These are phyloP conservation scores for Fundulus diaphanus DNA, from an alignment of 2,797 vertebrate species.

Conservation along the genomic window DNA sequence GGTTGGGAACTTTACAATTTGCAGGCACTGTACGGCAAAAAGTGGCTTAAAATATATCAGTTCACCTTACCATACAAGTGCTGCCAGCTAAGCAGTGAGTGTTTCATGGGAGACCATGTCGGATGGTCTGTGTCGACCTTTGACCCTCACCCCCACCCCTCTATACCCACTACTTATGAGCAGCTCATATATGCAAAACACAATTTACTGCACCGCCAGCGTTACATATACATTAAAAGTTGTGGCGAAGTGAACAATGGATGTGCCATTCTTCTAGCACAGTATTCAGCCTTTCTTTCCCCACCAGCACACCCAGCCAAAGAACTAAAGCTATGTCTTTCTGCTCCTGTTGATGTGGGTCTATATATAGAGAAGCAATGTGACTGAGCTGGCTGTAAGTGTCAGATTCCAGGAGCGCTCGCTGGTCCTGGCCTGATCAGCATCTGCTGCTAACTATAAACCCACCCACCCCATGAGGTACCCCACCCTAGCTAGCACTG, in stretches of 20 bases:
- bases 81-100: slow-evolving; percentile 20
- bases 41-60: slow-evolving; percentile 33
- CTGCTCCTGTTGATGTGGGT: slow-evolving; percentile 76
- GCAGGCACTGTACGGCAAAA: slow-evolving; percentile 1
- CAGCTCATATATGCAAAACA: neutral
- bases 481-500: slow-evolving; percentile 56
- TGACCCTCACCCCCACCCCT: slow-evolving; percentile 60
- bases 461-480: slow-evolving; percentile 57
- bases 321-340: slow-evolving; percentile 63
- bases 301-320: slow-evolving; percentile 31
- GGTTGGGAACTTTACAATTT: neutral
- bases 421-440: slow-evolving; percentile 76
- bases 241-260: slow-evolving; percentile 26
- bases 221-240: slow-evolving; percentile 14
- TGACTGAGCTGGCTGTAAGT: slow-evolving; percentile 82
- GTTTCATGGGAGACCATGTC: slow-evolving; percentile 44
- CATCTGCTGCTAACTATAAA: slow-evolving; percentile 89
- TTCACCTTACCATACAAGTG: slow-evolving; percentile 23
- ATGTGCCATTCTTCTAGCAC: slow-evolving; percentile 29
- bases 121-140: slow-evolving; percentile 52
- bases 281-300: slow-evolving; percentile 44
- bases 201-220: neutral
- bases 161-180: slow-evolving; percentile 9
- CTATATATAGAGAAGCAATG: slow-evolving; percentile 87
- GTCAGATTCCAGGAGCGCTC: slow-evolving; percentile 85